These are phyloP conservation scores for Mercenaria mercenaria DNA, from an alignment of 1,140 invertebrate species.

Conservation along the genomic window DNA sequence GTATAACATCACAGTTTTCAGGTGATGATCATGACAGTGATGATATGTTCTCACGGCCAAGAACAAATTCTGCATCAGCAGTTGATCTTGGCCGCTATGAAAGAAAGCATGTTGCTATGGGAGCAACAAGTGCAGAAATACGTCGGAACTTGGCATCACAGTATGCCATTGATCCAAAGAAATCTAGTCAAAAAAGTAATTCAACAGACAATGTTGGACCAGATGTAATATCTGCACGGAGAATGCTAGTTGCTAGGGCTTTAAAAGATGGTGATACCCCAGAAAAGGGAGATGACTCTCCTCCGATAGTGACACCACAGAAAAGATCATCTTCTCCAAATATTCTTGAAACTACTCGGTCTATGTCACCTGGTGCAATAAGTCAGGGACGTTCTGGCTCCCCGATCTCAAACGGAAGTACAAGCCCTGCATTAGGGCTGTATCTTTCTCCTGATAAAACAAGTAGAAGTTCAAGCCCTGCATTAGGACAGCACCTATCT, in stretches of 20 bases:
- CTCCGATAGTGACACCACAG: background rate
- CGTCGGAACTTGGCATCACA: constrained; percentile 45
- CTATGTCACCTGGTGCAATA: constrained; percentile 9
- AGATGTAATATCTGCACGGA: constrained; percentile 46
- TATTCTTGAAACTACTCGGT: background rate
- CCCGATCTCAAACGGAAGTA: constrained; percentile 45
- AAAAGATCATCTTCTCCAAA: constrained; percentile 16
- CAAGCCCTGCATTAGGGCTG: background rate
- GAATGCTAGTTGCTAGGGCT: constrained; percentile 59
- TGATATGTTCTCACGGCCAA: constrained; percentile 41
- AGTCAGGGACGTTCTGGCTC: constrained; percentile 38
- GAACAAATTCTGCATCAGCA: constrained; percentile 59
- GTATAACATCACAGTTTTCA: constrained; percentile 60
- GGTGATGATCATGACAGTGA: constrained; percentile 48
- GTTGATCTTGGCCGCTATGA: constrained; percentile 53
- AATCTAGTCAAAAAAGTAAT: constrained; percentile 59
- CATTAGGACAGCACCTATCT: background rate
- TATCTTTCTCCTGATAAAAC: background rate
- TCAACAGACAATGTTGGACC: constrained; percentile 49
- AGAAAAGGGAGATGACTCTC: constrained; percentile 25
- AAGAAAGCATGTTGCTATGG: constrained; percentile 53
- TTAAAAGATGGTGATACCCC: constrained; percentile 52
- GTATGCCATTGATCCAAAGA: constrained; percentile 62
- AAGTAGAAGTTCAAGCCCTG: constrained; percentile 19
- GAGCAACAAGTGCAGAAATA: constrained; percentile 62